Evolutionary conservation across 2,113 vertebrate species (phyloP), one percentile per base, ranked within the genome.

Genomic region (Lampris incognitus): DNA sequence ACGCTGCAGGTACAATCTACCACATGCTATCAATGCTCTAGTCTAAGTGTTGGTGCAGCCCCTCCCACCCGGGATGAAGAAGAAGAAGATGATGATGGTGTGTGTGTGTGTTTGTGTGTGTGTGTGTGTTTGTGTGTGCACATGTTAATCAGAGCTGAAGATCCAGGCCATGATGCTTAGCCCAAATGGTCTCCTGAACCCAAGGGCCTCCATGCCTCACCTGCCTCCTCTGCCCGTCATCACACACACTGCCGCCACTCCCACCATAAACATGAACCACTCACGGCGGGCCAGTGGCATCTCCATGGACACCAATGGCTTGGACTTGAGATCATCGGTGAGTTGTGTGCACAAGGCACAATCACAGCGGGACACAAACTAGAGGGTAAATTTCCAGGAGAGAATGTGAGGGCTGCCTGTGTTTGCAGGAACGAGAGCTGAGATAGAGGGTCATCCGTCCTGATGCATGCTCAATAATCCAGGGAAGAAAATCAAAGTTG

Each of bases 101-200:
- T 50, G 58, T 72, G n/a, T 69, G 57, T 76, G 60, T 56, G 4
- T 58, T 5, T 57, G 5, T 68, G 7, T 76, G 6, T 59, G 44
- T 9, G 6, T 48, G 1, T 49, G 13, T 64, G 9, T 69, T 37
- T 70, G 51, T 66, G 24, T 41, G 9, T 40, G 24, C 67, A 54
- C 41, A 48, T 4, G n/a, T 91, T 24, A 24, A 24, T 24, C 24
- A 96, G 98, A 98, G 81, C 88, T 98, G 76, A 99, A 98, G 93
- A 94, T 96, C 92, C 96, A 95, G 76, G 94, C 96, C 0, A 94
- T 98, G 82, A 95, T 97, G 0, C 87, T 96, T 88, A 96, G 95
- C 24, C 96, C 97, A 6, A 99, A 99, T 0, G 98, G 98, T 49
- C 96, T 97, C 81, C 91, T 98, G 85, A 97, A 99, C 87, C 95